These are phyloP conservation scores for Venturia canescens DNA, from an alignment of 1,140 invertebrate species.

Conservation along the genomic window DNA sequence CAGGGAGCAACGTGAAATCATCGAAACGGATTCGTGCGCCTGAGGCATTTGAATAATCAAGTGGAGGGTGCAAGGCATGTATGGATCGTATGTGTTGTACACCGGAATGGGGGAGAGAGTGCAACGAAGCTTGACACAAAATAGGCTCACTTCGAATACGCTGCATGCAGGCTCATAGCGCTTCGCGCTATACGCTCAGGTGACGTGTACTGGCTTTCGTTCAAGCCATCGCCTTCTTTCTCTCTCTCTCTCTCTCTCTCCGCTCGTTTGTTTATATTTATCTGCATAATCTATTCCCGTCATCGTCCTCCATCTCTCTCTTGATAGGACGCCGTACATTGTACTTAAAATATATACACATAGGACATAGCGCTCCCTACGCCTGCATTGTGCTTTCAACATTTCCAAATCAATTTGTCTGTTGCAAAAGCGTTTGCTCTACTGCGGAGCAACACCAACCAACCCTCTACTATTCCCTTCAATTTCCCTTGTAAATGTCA, in stretches of 20 bases:
- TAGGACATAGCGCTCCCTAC: not conserved
- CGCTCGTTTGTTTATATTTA: too few relatives aligned
- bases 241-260: conserved; percentile 33
- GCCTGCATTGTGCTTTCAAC: conserved; percentile 55
- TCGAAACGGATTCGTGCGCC: conserved; percentile 29
- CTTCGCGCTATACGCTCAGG: conserved; percentile 48
- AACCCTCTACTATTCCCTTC: conserved; percentile 68
- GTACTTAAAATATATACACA: not conserved
- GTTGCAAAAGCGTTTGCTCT: conserved; percentile 59
- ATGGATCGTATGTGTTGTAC: conserved; percentile 12
- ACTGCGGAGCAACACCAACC: conserved; percentile 48
- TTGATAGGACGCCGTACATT: conserved; percentile 7
- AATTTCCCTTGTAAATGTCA: conserved; percentile 75
- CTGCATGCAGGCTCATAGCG: conserved; percentile 12
- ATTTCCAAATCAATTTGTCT: conserved; percentile 75
- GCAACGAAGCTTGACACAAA: not conserved
- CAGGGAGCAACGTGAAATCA: conserved; percentile 16
- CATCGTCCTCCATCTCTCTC: conserved; percentile 26
- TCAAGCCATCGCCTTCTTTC: conserved; percentile 35
- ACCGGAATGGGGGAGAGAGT: not conserved
- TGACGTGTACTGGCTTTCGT: conserved; percentile 33
- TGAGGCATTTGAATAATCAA: conserved; percentile 38
- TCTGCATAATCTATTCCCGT: not conserved
- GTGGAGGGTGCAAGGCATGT: not conserved
- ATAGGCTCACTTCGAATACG: not conserved